Base-by-base conservation (phyloP, 2,113 vertebrate genomes). In the Prolemur simus region DNA sequence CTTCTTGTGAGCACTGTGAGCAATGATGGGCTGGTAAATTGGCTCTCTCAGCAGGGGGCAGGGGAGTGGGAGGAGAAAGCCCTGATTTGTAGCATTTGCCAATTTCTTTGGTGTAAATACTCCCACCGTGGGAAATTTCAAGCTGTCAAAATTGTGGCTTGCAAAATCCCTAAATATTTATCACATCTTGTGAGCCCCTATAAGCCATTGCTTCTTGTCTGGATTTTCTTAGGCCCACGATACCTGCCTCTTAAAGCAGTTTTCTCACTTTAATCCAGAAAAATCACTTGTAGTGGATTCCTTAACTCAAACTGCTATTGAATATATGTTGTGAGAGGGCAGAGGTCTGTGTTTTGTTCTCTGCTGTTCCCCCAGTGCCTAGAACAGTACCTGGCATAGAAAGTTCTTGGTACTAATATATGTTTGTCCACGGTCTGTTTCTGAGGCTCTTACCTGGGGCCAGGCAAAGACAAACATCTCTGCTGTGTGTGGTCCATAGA, bases 91-190 rank as follows among this genome's bases (percentile, higher is more conserved):
- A 80, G 37, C 32, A 47, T 85, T 76, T 88, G 54, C 68, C 83
- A 54, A 8, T 93, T 89, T 78, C 37, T 29, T 88, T 66, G 4
- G 45, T 71, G 10, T 85, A 71, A 77, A 71, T 95, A 45, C 29
- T 90, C 29, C 69, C 56, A 63, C 18, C 2, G 0, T 86, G 47
- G 47, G 80, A 87, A n/a, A 81, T 91, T 93, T 78, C 42, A 95
- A 95, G 69, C 56, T 83, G 78, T 69, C 27, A 86, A 83, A 60
- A 32, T 45, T 73, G 45, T 87, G 52, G 34, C 25, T 96, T 89
- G 15, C 39, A 96, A 92, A 96, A 74, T 58, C 78, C 37, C 47
- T 95, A 90, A 87, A 68, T 60, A 89, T 88, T 87, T 95, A 11
- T 68, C 64, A 58, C 42, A 18, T 42, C 60, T 89, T 93, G 37